phyloP scores from a whole-genome alignment of 2,797 vertebrate genomes.

The Staurois parvus region DNA sequence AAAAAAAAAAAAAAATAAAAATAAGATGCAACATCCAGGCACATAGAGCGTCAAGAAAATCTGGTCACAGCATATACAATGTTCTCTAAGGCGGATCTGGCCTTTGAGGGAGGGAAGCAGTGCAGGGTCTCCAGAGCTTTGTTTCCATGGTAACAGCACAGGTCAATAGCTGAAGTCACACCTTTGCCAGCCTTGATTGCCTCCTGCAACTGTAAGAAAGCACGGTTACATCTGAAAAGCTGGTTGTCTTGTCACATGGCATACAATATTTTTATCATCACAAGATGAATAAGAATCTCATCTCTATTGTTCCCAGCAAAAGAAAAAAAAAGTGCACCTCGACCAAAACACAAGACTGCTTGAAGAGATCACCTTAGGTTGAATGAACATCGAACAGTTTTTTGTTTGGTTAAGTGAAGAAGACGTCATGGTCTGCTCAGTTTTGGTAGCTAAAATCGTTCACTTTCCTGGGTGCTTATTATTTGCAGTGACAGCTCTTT shows the following conservation, averaged over 20 bases:
- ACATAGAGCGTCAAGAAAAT: slow-evolving; percentile 78
- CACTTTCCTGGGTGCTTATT: slow-evolving; percentile 28
- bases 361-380: slow-evolving; percentile 14
- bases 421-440: slow-evolving; percentile 13
- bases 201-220: slow-evolving; percentile 87
- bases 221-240: slow-evolving; percentile 68
- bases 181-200: slow-evolving; percentile 91
- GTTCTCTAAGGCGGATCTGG: slow-evolving; percentile 95
- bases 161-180: slow-evolving; percentile 93
- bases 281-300: slow-evolving; percentile 8
- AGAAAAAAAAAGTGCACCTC: slow-evolving; percentile 40
- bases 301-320: slow-evolving; percentile 28
- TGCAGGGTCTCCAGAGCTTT: slow-evolving; percentile 92
- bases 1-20: slow-evolving; percentile 18
- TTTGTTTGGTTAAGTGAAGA: slow-evolving; percentile 36
- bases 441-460: slow-evolving; percentile 42
- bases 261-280: slow-evolving; percentile 1
- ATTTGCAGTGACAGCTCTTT: slow-evolving; percentile 28
- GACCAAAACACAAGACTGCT: slow-evolving; percentile 1
- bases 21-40: slow-evolving; percentile 12
- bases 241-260: slow-evolving; percentile 61
- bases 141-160: slow-evolving; percentile 95
- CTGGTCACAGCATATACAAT: slow-evolving; percentile 90
- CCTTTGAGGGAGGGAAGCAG: slow-evolving; percentile 92
- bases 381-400: slow-evolving; percentile 22